These are phyloP conservation scores for Diceros bicornis DNA, from an alignment of 2,797 vertebrate genomes.

Conservation along the genomic window DNA sequence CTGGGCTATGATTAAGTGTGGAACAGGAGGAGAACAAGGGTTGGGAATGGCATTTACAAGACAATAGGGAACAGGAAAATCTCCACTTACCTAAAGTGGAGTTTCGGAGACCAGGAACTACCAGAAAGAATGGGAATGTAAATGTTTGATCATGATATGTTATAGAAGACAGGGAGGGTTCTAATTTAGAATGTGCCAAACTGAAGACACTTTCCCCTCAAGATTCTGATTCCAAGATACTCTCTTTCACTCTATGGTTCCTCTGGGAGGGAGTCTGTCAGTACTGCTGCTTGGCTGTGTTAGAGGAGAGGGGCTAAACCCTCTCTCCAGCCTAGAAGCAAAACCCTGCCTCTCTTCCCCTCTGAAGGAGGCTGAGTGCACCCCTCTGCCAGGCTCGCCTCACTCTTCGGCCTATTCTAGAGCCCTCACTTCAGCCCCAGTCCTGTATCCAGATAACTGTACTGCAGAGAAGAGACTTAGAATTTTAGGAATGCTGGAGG, in stretches of 20 bases:
- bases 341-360: neutral
- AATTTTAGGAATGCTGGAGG: neutral
- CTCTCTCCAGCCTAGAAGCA: neutral
- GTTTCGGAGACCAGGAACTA: neutral
- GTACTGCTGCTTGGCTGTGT: neutral
- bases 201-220: neutral
- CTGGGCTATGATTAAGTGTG: neutral
- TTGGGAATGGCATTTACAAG: neutral
- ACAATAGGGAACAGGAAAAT: neutral
- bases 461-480: neutral
- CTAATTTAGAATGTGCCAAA: neutral
- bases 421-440: neutral
- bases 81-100: neutral
- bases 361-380: neutral
- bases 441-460: neutral
- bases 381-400: neutral
- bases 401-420: neutral
- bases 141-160: neutral
- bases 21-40: neutral
- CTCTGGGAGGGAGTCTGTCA: neutral
- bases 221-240: neutral
- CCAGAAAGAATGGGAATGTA: neutral
- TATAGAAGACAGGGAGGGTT: neutral
- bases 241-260: neutral
- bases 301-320: neutral